Base-by-base conservation (phyloP, 1,140 invertebrate species). In the Anoplophora glabripennis region DNA sequence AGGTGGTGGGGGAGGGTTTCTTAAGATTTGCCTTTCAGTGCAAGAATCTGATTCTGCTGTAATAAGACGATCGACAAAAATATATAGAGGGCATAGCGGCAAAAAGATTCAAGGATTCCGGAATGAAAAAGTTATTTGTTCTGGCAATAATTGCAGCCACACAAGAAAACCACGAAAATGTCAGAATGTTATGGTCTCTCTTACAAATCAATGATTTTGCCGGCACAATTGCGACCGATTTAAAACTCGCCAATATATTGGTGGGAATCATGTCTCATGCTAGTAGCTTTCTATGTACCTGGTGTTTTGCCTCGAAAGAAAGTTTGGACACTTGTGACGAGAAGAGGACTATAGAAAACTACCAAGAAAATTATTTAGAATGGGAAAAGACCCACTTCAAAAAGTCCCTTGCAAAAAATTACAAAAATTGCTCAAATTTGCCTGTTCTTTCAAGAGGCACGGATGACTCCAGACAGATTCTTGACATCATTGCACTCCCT, bases 101-200 rank as follows among this genome's bases (percentile, higher is more conserved):
- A 14, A 44, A 17, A 15, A 44, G 18, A 44, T 14, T n/a, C 42
- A 44, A 44, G 15, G 42, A 44, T 17, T 14, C 42, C 18, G 12
- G 42, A 15, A 12, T 44, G 9, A 17, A 44, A 17, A n/a, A 17
- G 18, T 44, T 44, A 45, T 45, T 45, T 45, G 18, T 45, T 18
- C 9, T 45, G 9, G 42, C 42, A 12, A 9, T 17, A n/a, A 18
- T 17, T 45, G 9, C 42, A 45, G 9, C 14, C 9, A 18, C 15
- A 10, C 42, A 45, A 45, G 42, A 45, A 17, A 45, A 45, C 15
- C 15, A 45, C 18, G 15, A 45, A 14, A 45, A 45, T 45, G 15
- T 7, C 9, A 10, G 9, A 10, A 3, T 14, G 15, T 12, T 42
- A 7, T 42, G 7, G 7, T 12, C 7, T 7, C 7, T 10, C 7